phyloP scores from a whole-genome alignment of 2,113 vertebrate species.

The Erythrocebus patas region DNA sequence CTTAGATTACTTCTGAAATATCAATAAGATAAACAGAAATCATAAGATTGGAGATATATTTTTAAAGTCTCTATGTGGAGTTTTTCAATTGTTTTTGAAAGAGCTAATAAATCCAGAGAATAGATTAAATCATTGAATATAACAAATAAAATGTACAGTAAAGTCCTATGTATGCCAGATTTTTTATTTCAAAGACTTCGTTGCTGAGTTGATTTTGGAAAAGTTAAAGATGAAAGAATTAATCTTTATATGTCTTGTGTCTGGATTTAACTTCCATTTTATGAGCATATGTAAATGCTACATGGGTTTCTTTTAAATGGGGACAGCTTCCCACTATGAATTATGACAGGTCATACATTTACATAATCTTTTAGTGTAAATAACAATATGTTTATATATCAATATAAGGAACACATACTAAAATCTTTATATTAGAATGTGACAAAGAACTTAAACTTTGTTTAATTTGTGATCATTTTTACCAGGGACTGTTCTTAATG shows the following conservation, averaged over 20 bases:
- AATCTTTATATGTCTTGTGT: background rate
- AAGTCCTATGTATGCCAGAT: conserved; percentile 53
- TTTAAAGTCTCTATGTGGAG: conserved; percentile 30
- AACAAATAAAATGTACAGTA: background rate
- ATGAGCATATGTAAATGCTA: background rate
- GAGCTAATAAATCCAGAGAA: conserved; percentile 31
- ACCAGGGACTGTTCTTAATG: background rate
- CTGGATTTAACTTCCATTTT: conserved; percentile 26
- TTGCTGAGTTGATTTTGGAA: conserved; percentile 29
- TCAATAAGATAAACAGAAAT: background rate
- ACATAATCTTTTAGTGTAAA: conserved; percentile 23
- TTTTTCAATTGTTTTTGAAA: conserved; percentile 22
- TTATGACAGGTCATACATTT: conserved; percentile 16
- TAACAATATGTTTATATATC: background rate
- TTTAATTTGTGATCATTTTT: background rate
- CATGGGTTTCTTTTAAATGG: conserved; percentile 37
- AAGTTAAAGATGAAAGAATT: conserved; percentile 45
- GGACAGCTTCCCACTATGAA: background rate
- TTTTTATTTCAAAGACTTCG: conserved; percentile 55
- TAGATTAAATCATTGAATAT: conserved; percentile 42
- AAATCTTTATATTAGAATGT: background rate
- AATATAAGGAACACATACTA: background rate
- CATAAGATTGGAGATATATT: background rate
- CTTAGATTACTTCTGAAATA: background rate
- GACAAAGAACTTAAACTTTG: conserved; percentile 27